Evolutionary conservation across 2,113 vertebrate genomes (phyloP), one percentile per base, ranked within the genome.

Genomic region (Turnix velox): DNA sequence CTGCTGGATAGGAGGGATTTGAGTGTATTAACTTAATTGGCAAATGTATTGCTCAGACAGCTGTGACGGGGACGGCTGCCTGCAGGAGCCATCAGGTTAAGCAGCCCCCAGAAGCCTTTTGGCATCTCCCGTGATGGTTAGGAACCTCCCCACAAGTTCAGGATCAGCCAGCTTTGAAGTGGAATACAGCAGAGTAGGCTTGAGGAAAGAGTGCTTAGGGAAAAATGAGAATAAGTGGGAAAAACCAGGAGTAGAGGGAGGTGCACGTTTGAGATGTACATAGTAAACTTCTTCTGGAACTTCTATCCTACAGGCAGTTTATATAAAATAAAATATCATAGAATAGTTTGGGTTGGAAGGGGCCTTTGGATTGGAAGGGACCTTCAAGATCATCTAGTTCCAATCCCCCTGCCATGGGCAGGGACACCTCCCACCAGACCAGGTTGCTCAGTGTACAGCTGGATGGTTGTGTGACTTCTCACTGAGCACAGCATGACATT

Each of bases 21-120:
- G 80, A 94, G 77, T 25, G 51, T 52, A 94, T 94, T 96, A 89
- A 85, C 74, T 94, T 96, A 94, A 96, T 94, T 95, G 90, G 88
- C 84, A 94, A 94, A 86, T 10, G 85, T 28, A 14, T 89, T 94
- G 94, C 86, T 94, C 91, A 84, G 94, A 43, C 78, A 89, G 90
- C 92, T 94, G 94, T 37, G 90, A 45, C 17, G n/a, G 92, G 81
- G 90, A 61, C 6, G 58, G 80, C 75, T 74, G 84, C 75, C 88
- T 35, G 45, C 14, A 0, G 75, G 24, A 31, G 69, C 77, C 0
- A 1, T 69, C 0, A 27, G 68, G 49, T 86, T 78, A 73, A 86
- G 72, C 58, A 76, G 81, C 74, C 87, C 71, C 42, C 72, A 78
- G 68, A 71, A 95, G 75, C 27, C 51, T 79, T 55, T 33, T 1